Conservation (phyloP, 2,797 vertebrate genomes). For the Sebastes trivittatus region DNA sequence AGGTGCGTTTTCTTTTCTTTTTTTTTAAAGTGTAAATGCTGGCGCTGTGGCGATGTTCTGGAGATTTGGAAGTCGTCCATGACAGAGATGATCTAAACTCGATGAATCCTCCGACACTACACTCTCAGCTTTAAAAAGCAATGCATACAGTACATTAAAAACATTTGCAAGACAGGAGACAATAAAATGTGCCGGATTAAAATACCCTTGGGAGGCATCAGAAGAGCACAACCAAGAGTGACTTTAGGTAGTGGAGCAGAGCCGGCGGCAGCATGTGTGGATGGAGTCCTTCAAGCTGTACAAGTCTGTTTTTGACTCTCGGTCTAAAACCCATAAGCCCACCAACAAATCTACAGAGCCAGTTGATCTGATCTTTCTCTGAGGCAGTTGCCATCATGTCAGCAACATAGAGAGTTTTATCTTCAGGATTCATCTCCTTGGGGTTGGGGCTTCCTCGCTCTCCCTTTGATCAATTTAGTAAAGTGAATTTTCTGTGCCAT, state of each 20-base stretch:
- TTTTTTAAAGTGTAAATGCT: constrained; percentile 50
- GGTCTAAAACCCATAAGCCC: neutral
- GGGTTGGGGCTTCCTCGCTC: neutral
- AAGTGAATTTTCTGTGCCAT: constrained; percentile 50
- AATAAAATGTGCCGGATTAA: constrained; percentile 1
- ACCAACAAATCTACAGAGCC: neutral
- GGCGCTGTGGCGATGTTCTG: constrained; percentile 35
- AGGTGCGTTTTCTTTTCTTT: constrained; percentile 60
- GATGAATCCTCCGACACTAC: constrained; percentile 48
- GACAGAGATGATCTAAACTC: constrained; percentile 53
- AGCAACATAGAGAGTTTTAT: neutral
- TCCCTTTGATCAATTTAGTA: constrained; percentile 35
- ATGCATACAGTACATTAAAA: constrained; percentile 31
- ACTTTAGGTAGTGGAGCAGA: neutral
- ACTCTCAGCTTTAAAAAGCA: constrained; percentile 14
- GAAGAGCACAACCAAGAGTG: neutral
- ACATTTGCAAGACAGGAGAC: constrained; percentile 20
- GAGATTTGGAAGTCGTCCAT: constrained; percentile 66
- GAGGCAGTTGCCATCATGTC: neutral
- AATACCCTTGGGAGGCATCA: constrained; percentile 4
- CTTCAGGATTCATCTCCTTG: neutral
- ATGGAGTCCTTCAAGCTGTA: neutral
- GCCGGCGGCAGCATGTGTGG: neutral
- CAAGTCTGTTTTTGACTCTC: neutral
- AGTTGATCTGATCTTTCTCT: neutral